phyloP scores from a whole-genome alignment of 37 sponge, comb jelly and placozoan species.

The Eunapius fragilis region DNA sequence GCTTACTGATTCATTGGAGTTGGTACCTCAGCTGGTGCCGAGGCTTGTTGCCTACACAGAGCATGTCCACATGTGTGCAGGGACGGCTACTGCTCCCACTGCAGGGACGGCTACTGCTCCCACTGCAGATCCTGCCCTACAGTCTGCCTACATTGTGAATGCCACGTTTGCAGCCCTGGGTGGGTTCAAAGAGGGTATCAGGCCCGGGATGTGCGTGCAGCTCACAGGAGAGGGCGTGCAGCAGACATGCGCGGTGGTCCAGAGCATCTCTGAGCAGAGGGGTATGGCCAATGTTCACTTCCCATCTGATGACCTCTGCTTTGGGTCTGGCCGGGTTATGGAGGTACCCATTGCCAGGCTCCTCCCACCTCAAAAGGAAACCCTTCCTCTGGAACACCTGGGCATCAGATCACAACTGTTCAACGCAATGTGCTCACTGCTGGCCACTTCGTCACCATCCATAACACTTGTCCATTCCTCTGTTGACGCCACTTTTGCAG shows the following conservation, averaged over 20 bases:
- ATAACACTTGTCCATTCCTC: slow-evolving; percentile 44
- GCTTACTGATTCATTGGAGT: slow-evolving; percentile 47
- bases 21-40: slow-evolving; percentile 35
- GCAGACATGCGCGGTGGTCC: slow-evolving; percentile 57
- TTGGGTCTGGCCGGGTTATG: slow-evolving; percentile 50
- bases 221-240: slow-evolving; percentile 63
- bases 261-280: slow-evolving; percentile 68
- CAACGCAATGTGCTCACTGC: slow-evolving; percentile 39
- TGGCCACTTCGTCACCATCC: slow-evolving; percentile 36
- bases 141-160: slow-evolving; percentile 69
- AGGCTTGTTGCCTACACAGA: slow-evolving; percentile 48
- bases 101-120: slow-evolving; percentile 40
- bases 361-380: slow-evolving; percentile 41
- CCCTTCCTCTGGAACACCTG: slow-evolving; percentile 65
- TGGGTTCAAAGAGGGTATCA: slow-evolving; percentile 90
- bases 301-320: slow-evolving; percentile 47
- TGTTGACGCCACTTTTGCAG: slow-evolving; percentile 48
- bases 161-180: slow-evolving; percentile 94
- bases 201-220: slow-evolving; percentile 74
- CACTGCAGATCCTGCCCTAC: slow-evolving; percentile 45
- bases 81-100: slow-evolving; percentile 32
- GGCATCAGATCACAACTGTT: slow-evolving; percentile 31
- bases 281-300: slow-evolving; percentile 82
- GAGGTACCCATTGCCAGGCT: slow-evolving; percentile 81
- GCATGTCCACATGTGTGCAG: slow-evolving; percentile 33